Conservation (phyloP, 2,888 invertebrate genomes). For the Tetropium fuscum region DNA sequence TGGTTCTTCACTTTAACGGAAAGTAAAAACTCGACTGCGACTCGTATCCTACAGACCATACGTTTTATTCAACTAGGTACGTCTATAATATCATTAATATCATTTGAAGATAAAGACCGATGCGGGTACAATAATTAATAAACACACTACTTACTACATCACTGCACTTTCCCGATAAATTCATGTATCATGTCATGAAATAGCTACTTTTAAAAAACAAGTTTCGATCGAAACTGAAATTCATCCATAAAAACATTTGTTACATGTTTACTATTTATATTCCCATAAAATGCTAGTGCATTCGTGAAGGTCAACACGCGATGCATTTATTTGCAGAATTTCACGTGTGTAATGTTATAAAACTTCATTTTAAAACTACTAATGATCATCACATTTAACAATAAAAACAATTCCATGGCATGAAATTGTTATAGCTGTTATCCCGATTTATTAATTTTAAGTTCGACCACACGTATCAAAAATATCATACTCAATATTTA, state of each 20-base stretch:
- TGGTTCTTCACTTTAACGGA: conserved; percentile 56
- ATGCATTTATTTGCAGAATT: conserved; percentile 40
- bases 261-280: conserved; percentile 49
- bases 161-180: conserved; percentile 1
- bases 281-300: conserved; percentile 45
- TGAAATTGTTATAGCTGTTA: background rate
- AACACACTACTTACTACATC: background rate
- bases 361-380: conserved; percentile 19
- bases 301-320: conserved; percentile 49
- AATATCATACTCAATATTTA: too few species aligned
- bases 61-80: conserved; percentile 4
- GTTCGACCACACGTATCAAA: background rate
- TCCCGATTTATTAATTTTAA: background rate
- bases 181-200: background rate
- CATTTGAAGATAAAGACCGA: conserved; percentile 2
- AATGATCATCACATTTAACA: conserved; percentile 11
- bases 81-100: background rate
- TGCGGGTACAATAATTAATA: conserved; percentile 17
- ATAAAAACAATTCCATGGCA: conserved; percentile 8
- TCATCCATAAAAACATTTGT: conserved; percentile 41
- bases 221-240: conserved; percentile 35
- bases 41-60: conserved; percentile 14
- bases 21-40: conserved; percentile 33
- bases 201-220: conserved; percentile 10
- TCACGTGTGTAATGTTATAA: conserved; percentile 26